These are phyloP conservation scores for Chlorodrepanis virens DNA, from an alignment of 2,113 vertebrate genomes.

Conservation along the genomic window DNA sequence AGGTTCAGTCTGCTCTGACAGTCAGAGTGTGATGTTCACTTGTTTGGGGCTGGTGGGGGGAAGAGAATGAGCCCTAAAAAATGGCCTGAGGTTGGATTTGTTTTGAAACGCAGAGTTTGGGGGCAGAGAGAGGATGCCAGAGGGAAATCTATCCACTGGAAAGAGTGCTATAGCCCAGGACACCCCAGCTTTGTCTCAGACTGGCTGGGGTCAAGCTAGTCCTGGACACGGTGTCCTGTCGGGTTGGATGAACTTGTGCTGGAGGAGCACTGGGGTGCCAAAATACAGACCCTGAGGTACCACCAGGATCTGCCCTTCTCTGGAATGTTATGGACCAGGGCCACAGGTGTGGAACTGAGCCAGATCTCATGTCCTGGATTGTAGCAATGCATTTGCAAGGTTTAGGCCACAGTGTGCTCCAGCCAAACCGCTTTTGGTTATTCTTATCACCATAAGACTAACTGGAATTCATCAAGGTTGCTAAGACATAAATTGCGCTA, in stretches of 20 bases:
- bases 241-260: not conserved
- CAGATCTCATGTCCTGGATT: not conserved
- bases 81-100: not conserved
- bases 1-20: not conserved
- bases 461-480: not conserved
- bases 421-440: not conserved
- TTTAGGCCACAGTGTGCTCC: not conserved
- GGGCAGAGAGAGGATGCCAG: not conserved
- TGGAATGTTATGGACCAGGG: not conserved
- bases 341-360: not conserved
- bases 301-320: not conserved
- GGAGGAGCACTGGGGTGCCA: not conserved
- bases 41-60: not conserved
- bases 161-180: not conserved
- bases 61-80: not conserved
- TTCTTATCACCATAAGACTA: not conserved
- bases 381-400: not conserved
- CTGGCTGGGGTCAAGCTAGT: not conserved
- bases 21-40: not conserved
- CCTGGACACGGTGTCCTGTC: not conserved
- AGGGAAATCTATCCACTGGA: not conserved
- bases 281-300: not conserved
- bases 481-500: not conserved
- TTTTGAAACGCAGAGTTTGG: fast-evolving
- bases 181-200: not conserved